Percentiles rank a stretch among this genome's conserved stretches.
These are phyloP conservation scores for Anabacerthia variegaticeps DNA, from an alignment of 2,797 vertebrate genomes.

Conservation along the genomic window DNA sequence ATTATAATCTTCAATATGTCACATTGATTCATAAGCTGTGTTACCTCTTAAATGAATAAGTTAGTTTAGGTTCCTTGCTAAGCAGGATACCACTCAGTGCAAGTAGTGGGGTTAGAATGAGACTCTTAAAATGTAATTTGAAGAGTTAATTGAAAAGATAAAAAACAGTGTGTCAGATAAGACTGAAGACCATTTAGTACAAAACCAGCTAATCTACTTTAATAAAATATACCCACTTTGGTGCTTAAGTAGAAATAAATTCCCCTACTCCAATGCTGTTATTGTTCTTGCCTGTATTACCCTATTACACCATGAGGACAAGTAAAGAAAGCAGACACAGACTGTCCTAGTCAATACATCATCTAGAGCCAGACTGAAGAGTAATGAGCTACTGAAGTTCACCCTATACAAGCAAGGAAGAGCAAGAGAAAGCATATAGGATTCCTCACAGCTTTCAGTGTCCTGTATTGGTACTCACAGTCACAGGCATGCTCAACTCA, in stretches of 20 bases:
- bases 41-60: not conserved
- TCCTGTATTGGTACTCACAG: not conserved
- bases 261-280: not conserved
- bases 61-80: not conserved
- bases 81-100: not conserved
- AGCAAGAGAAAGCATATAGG: not conserved
- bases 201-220: not conserved
- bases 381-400: not conserved
- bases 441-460: not conserved
- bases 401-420: not conserved
- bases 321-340: not conserved
- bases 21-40: not conserved
- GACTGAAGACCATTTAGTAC: not conserved
- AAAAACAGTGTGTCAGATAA: not conserved
- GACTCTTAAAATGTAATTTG: not conserved
- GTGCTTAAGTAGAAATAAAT: not conserved
- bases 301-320: not conserved
- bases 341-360: not conserved
- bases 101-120: not conserved
- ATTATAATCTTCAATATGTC: not conserved
- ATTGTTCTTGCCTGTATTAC: not conserved
- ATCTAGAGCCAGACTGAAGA: not conserved
- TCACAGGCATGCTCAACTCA: not conserved
- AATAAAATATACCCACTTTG: not conserved
- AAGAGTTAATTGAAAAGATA: not conserved